phyloP scores from a whole-genome alignment of 2,113 vertebrate genomes.

The Corydoras maculifer region DNA sequence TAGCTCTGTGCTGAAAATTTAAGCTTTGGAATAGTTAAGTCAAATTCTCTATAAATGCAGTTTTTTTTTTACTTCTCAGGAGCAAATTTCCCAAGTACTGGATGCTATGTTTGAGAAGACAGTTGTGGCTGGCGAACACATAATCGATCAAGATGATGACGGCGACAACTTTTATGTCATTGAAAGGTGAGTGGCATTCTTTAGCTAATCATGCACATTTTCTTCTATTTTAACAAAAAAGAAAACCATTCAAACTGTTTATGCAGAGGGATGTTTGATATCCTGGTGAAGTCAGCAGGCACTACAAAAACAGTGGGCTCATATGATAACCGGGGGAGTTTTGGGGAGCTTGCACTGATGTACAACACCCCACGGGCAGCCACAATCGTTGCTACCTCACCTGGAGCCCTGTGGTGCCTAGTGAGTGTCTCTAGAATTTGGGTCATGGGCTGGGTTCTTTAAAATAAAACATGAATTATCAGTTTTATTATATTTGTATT shows the following conservation, averaged over 20 bases:
- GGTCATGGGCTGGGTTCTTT: slow-evolving; percentile 7
- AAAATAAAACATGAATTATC: neutral
- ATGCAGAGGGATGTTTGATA: slow-evolving; percentile 86
- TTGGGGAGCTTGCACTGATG: slow-evolving; percentile 97
- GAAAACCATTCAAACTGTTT: slow-evolving; percentile 20
- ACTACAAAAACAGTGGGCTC: slow-evolving; percentile 80
- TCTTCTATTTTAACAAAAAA: neutral
- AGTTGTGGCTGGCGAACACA: slow-evolving; percentile 81
- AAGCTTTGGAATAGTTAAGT: neutral
- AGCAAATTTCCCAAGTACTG: slow-evolving; percentile 94
- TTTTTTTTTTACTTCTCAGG: slow-evolving; percentile 60
- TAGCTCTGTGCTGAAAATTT: neutral
- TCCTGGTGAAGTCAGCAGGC: slow-evolving; percentile 82
- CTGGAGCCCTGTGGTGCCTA: slow-evolving; percentile 94
- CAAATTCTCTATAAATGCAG: too few relatives aligned
- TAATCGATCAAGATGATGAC: slow-evolving; percentile 96
- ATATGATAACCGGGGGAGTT: slow-evolving; percentile 93
- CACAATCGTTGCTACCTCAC: slow-evolving; percentile 91
- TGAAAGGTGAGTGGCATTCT: slow-evolving; percentile 68
- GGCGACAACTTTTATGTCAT: slow-evolving; percentile 99
- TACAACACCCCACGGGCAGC: slow-evolving; percentile 97
- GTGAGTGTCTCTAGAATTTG: slow-evolving; percentile 68
- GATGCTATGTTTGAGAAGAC: slow-evolving; percentile 98
- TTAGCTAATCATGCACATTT: neutral
- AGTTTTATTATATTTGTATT: too few relatives aligned